Evolutionary conservation across 2,797 vertebrate genomes (phyloP), one percentile per base, ranked within the genome.

Genomic region (Sphenopsis melanotis): DNA sequence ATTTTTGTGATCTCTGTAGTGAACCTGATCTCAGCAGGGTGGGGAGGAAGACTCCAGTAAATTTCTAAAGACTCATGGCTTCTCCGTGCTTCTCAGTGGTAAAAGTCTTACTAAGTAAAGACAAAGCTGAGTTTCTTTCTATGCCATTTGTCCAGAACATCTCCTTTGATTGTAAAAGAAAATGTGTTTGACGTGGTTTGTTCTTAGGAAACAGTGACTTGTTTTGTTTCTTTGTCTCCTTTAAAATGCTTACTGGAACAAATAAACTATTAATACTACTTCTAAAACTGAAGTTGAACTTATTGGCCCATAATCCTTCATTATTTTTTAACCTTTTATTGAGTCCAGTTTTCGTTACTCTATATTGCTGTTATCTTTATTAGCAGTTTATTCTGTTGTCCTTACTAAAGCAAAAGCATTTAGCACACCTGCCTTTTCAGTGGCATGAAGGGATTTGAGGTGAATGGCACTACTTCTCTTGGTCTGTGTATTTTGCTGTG

Each of bases 191-290:
- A 87, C 24, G 2, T 5, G 9, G 20, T 85, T 83, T 91, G 64
- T 87, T 93, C 60, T 89, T 84, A 72, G 70, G 80, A 66, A 95
- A 91, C 22, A n/a, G 18, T 52, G 60, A 56, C 71, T 81, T 79
- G 47, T 90, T 89, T 91, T 91, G 24, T 87, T 95, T 83, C 78
- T 46, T 71, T 36, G 17, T 81, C 56, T 87, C 30, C 52, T 92
- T 90, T 64, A 81, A 94, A 91, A 86, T 61, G n/a, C 65, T 86
- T 94, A 78, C 69, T 83, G 89, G 79, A 85, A 80, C 79, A 83
- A 94, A 68, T 85, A 61, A 74, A 59, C 75, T 94, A 69, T 85
- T 91, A 94, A 77, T 93, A 87, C 44, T 52, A 30, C 60, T 87
- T 65, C 83, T 87, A 87, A 85, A 96, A 85, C 27, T 71, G 49